phyloP scores from a whole-genome alignment of 2,113 vertebrate genomes.

The Sylvilagus bachmani region DNA sequence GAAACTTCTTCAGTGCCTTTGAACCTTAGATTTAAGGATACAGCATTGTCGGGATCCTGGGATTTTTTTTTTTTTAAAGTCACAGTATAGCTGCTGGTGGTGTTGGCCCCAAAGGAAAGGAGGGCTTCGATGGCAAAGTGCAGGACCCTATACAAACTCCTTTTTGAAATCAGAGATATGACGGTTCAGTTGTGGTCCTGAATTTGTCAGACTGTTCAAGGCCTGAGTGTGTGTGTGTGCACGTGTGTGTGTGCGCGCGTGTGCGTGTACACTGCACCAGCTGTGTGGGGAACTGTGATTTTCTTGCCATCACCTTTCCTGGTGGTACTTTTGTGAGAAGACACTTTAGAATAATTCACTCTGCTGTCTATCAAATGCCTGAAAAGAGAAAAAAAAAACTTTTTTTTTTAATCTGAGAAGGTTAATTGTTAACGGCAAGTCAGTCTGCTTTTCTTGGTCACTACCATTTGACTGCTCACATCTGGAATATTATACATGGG shows the following conservation, averaged over 20 bases:
- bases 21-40: conserved; percentile 33
- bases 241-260: too few relatives aligned
- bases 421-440: conserved; percentile 43
- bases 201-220: conserved; percentile 30
- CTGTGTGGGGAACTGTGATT: neutral
- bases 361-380: conserved; percentile 21
- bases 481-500: neutral
- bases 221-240: neutral
- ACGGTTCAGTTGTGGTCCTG: neutral
- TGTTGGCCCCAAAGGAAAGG: conserved; percentile 5
- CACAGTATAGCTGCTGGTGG: neutral
- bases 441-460: neutral
- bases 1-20: conserved; percentile 19
- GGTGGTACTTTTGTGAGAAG: conserved; percentile 41
- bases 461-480: neutral
- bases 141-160: neutral
- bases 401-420: neutral
- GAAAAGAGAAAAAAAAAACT: conserved; percentile 8
- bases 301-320: neutral
- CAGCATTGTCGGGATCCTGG: neutral
- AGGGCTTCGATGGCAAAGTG: neutral
- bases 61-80: neutral
- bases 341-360: conserved; percentile 20
- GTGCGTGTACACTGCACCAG: neutral
- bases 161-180: conserved; percentile 20